A percentile compares a stretch with the other conserved stretches of the same genome.
These are phyloP conservation scores for Equus quagga DNA, from an alignment of 2,113 vertebrate genomes.

Conservation along the genomic window DNA sequence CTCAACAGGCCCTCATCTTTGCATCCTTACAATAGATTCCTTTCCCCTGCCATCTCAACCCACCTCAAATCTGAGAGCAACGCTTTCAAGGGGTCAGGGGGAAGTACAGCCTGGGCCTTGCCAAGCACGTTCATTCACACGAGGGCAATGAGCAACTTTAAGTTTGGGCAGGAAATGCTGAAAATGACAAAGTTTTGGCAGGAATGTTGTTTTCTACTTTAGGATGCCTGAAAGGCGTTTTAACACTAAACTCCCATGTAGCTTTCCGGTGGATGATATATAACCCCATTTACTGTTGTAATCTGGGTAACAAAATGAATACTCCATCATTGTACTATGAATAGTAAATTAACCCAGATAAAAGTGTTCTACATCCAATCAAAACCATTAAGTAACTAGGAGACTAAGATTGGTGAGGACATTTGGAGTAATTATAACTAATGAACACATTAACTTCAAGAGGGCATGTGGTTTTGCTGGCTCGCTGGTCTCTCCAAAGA, in stretches of 20 bases:
- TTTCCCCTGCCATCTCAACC: accelerated
- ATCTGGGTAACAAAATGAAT: conserved; percentile 89
- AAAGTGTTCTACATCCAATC: conserved; percentile 89
- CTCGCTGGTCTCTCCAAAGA: conserved; percentile 82
- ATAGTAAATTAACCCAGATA: conserved; percentile 91
- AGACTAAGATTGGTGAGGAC: conserved; percentile 87
- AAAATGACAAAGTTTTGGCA: conserved; percentile 65
- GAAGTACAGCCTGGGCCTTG: accelerated
- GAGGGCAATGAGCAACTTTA: background rate
- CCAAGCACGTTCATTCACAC: background rate
- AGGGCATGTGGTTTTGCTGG: conserved; percentile 59
- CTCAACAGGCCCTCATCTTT: accelerated
- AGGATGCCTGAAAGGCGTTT: conserved; percentile 84
- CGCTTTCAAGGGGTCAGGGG: accelerated
- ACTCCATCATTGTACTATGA: conserved; percentile 89
- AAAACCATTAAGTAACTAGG: conserved; percentile 87
- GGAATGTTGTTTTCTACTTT: conserved; percentile 68
- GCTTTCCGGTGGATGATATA: conserved; percentile 85
- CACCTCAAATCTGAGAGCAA: accelerated
- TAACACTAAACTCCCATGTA: conserved; percentile 78
- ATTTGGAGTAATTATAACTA: conserved; percentile 87
- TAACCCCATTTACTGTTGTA: conserved; percentile 89
- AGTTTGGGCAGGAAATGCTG: conserved; percentile 40
- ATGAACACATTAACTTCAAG: conserved; percentile 88
- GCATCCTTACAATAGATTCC: accelerated